A percentile compares a stretch with the other conserved stretches of the same genome.
These are phyloP conservation scores for Coboldia fuscipes DNA, from an alignment of 1,140 invertebrate species.

Conservation along the genomic window DNA sequence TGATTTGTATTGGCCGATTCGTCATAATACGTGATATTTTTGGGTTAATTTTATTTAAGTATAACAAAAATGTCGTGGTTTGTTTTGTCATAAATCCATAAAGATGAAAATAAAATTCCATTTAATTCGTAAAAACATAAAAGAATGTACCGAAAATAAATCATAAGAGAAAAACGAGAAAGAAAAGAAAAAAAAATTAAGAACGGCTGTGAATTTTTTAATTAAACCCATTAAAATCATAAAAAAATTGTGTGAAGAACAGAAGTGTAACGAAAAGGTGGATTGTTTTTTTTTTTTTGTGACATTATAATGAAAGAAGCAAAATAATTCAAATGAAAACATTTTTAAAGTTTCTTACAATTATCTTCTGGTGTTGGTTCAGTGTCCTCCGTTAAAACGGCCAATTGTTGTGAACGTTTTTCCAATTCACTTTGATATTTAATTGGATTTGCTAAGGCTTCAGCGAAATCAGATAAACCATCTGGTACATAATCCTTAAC, in stretches of 20 bases:
- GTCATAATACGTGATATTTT: neutral
- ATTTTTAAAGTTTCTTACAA: too few species aligned
- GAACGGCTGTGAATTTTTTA: neutral
- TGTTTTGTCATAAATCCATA: too few species aligned
- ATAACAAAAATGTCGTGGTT: neutral
- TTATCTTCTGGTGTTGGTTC: constrained; percentile 26
- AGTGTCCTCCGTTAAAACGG: constrained; percentile 69
- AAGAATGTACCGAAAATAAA: constrained; percentile 17
- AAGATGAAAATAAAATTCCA: neutral
- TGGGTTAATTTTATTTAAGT: neutral
- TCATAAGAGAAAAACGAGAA: constrained; percentile 9
- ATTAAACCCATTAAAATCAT: neutral
- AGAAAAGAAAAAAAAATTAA: constrained; percentile 1
- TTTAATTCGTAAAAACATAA: constrained; percentile 11
- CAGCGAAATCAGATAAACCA: constrained; percentile 79
- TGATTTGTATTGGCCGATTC: constrained; percentile 3
- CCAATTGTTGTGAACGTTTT: constrained; percentile 75
- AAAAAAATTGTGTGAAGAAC: too few species aligned
- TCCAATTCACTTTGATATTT: constrained; percentile 89
- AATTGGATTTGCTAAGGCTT: constrained; percentile 91
- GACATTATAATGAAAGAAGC: too few species aligned
- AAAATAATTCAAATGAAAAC: neutral
- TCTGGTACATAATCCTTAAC: constrained; percentile 97
- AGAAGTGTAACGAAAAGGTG: too few species aligned
- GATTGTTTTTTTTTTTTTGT: neutral